These are phyloP conservation scores for Anas platyrhynchos DNA, from an alignment of 2,113 vertebrate species.

Conservation along the genomic window DNA sequence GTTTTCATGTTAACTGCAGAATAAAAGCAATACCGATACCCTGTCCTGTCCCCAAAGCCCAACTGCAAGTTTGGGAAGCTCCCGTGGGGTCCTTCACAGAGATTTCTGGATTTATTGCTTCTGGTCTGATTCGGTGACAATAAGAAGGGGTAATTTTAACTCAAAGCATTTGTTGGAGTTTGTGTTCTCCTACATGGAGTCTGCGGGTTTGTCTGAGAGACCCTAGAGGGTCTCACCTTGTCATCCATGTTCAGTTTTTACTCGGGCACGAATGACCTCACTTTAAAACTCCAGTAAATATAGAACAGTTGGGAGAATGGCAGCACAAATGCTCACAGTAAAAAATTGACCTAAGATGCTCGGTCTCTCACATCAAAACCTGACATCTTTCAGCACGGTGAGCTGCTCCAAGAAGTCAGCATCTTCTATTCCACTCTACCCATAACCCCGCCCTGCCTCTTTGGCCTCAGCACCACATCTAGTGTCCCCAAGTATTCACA, in stretches of 20 bases:
- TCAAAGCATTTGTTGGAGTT: background rate
- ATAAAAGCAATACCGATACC: background rate
- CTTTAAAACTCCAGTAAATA: background rate
- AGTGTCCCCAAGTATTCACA: fast-evolving
- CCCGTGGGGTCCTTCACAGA: background rate
- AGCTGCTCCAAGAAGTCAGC: background rate
- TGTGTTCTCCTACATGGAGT: background rate
- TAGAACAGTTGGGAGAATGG: background rate
- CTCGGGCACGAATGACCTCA: background rate
- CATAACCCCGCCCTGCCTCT: background rate
- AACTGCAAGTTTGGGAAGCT: background rate
- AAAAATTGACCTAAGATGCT: background rate
- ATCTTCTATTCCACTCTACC: background rate
- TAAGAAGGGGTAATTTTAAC: background rate
- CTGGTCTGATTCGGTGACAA: fast-evolving
- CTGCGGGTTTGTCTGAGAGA: background rate
- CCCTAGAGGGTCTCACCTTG: background rate
- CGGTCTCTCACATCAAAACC: background rate
- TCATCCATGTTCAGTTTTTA: background rate
- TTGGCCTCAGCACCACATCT: fast-evolving
- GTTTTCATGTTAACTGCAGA: background rate
- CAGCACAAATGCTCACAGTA: background rate
- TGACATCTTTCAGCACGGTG: background rate
- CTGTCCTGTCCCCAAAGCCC: background rate
- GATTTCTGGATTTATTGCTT: background rate